Evolutionary conservation across 2,797 vertebrate species (phyloP), one percentile per base, ranked within the genome.

Genomic region (Thaleichthys pacificus): DNA sequence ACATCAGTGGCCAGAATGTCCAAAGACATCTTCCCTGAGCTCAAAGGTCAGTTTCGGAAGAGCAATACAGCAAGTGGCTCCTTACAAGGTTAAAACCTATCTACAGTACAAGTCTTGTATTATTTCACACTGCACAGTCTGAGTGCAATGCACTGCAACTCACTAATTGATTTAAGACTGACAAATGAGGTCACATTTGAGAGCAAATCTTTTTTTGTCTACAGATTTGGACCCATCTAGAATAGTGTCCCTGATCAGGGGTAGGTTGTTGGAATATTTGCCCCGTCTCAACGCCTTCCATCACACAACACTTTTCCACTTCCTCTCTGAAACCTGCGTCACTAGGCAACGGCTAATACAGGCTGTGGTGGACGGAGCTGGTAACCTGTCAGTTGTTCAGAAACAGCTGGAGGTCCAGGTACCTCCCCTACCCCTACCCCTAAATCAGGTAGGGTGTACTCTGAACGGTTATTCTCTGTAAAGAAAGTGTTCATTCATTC

Each of bases 371-470:
- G 0, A 38, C 0, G 70, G 82, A 56, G 70, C 58, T 1, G 12
- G 61, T 0, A 19, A 76, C 28, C 0, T 42, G 15, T 64, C 78
- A 5, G 3, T 64, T 6, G 0, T 5, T 51, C 82, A 24, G 64
- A 28, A 62, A 3, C 79, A 81, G 3, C 28, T 88, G 78, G 76
- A 87, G 75, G 81, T 90, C 73, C 12, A 86, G 71, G 9, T 83
- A 51, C 88, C 89, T 0, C 83, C 88, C 1, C 71, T 57, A 14
- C 77, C 78, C 0, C 71, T 62, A 49, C 84, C 87, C 66, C 76
- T 88, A 0, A 7, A 30, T n/a, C 57, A 88, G 88, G 88, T 90
- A 69, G 69, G 26, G 11, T 60, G 12, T 3, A 11, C 47, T 5
- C 11, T 49, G 0, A 11, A 60, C 30, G 21, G 12, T 24, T 58